Evolutionary conservation across 2,113 vertebrate species (phyloP), one percentile per base, ranked within the genome.

Genomic region (Irena cyanogastra): DNA sequence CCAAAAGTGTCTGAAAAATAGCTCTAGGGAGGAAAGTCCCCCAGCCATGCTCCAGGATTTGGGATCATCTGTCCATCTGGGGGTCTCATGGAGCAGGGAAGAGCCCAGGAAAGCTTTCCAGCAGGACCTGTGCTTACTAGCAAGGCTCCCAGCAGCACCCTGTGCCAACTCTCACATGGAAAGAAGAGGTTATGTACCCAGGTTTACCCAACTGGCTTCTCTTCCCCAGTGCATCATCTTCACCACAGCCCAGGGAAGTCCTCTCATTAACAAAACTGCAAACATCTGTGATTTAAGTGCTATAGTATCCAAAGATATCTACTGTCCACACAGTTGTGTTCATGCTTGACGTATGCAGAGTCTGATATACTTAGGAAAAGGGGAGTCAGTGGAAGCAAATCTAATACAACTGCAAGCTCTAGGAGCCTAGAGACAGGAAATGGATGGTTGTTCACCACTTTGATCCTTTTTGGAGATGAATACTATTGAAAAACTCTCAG

Each of bases 101-200:
- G 28, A 83, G n/a, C 24, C 19, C 64, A 59, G 19, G 27, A 20
- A 65, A 71, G 3, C 19, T 18, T 86, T 66, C 31, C 37, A 72
- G 44, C 6, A 64, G 44, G 19, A 4, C 11, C 28, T 26, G 3
- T 0, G 1, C 21, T 65, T 26, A 11, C 4, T 2, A 1, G 24
- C 41, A 56, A 17, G 16, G 4, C 63, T 64, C 27, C 35, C 19
- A 78, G 44, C 33, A 64, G 24, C 23, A 33, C 30, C 11, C n/a
- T n/a, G 2, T 7, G 10, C 8, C 16, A 6, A 27, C 49, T 72
- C 39, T 64, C 1, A 0, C 2, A 0, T 13, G 20, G 45, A 74
- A 26, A 17, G 53, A 65, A 65, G 24, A 70, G 10, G 9, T 41
- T 5, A 1, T 33, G 39, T 21, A 19, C 24, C 45, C 65, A 0